phyloP scores from a whole-genome alignment of 2,113 vertebrate species.

The Urocynchramus pylzowi region DNA sequence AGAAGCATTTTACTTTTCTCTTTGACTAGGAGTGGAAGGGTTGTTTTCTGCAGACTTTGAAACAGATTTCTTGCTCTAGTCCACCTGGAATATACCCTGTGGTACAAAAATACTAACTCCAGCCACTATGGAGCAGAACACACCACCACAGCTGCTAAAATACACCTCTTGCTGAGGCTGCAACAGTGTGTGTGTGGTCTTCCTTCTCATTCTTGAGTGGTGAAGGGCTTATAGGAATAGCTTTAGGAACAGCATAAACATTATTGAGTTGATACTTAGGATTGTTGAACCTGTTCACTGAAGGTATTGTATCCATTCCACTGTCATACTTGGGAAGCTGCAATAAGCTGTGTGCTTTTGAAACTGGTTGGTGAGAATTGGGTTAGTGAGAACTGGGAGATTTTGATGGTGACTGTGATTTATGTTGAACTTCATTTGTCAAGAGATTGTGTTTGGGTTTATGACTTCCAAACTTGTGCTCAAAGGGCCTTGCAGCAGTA shows the following conservation, averaged over 20 bases:
- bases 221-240: conserved; percentile 83
- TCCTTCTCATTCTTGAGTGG: conserved; percentile 84
- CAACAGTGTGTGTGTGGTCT: conserved; percentile 80
- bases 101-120: conserved; percentile 87
- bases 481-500: conserved; percentile 81
- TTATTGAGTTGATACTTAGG: conserved; percentile 84
- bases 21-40: conserved; percentile 86
- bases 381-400: conserved; percentile 54
- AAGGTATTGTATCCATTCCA: conserved; percentile 74
- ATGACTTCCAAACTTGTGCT: conserved; percentile 87
- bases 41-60: conserved; percentile 88
- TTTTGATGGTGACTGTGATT: conserved; percentile 73
- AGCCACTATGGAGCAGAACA: conserved; percentile 84
- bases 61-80: conserved; percentile 87
- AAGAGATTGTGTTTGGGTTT: conserved; percentile 91
- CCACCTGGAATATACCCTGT: conserved; percentile 83
- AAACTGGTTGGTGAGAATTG: conserved; percentile 45
- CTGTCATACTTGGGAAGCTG: conserved; percentile 79
- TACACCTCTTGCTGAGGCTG: conserved; percentile 82
- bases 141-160: conserved; percentile 86
- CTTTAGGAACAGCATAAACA: conserved; percentile 79
- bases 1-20: conserved; percentile 89
- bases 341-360: conserved; percentile 74
- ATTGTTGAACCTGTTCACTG: conserved; percentile 78
- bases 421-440: conserved; percentile 77